These are phyloP conservation scores for Oryzias woworae DNA, from an alignment of 2,113 vertebrate species.

Conservation along the genomic window DNA sequence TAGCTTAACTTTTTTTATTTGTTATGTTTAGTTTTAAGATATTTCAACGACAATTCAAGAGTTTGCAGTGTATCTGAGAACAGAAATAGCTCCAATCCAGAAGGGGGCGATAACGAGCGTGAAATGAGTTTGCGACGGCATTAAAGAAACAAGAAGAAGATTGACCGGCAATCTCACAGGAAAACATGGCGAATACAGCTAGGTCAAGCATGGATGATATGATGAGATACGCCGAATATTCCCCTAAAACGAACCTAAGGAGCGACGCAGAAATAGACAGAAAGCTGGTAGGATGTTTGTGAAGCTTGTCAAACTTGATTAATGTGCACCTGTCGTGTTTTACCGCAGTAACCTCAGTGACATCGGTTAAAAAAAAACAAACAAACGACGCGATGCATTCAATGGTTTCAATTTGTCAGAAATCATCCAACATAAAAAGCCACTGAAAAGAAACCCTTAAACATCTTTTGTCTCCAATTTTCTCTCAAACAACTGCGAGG, in stretches of 20 bases:
- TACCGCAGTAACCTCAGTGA: conserved; percentile 14
- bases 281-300: conserved; percentile 59
- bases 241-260: conserved; percentile 4
- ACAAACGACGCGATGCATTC: background rate
- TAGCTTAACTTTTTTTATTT: too few relatives aligned
- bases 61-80: too few relatives aligned
- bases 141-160: too few relatives aligned
- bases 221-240: conserved; percentile 69
- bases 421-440: too few relatives aligned
- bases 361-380: conserved; percentile 10
- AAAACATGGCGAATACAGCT: conserved; percentile 64
- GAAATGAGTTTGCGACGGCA: too few relatives aligned
- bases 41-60: too few relatives aligned
- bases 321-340: background rate
- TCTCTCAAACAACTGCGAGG: background rate
- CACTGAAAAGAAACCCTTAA: background rate
- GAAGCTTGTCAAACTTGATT: background rate
- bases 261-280: conserved; percentile 71
- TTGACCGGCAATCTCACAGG: too few relatives aligned
- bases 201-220: conserved; percentile 39
- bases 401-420: too few relatives aligned
- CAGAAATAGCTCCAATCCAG: too few relatives aligned
- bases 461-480: background rate
- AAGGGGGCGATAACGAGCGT: too few relatives aligned
- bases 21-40: too few relatives aligned